A percentile compares a stretch with the other conserved stretches of the same genome.
Evolutionary conservation across 2,888 invertebrate genomes (phyloP).

Genomic region (Brachyptera putata): DNA sequence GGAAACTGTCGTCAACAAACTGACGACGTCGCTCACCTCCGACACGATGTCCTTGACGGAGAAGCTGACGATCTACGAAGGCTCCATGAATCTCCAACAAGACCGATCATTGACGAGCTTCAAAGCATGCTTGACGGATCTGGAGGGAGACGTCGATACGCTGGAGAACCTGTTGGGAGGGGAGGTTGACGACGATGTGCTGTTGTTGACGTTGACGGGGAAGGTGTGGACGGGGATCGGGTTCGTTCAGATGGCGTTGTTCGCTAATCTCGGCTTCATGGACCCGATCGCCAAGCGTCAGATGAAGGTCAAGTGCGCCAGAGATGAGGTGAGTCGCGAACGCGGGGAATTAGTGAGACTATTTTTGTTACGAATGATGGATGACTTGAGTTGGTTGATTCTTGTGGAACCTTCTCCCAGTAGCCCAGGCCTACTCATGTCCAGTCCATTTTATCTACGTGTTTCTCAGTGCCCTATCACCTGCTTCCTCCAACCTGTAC

Average conservation of each 20-base stretch:
- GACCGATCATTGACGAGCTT: not conserved
- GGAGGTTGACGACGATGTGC: not conserved
- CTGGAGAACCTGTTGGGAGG: not conserved
- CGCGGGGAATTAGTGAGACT: no score
- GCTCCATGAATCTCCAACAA: no score
- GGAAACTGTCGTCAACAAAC: not conserved
- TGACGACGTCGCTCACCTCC: not conserved
- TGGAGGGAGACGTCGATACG: not conserved
- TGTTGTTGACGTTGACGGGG: constrained; percentile 25
- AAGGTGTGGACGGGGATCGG: constrained; percentile 47
- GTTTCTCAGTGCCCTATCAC: no score
- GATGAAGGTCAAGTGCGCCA: constrained; percentile 64
- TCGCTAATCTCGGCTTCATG: constrained; percentile 62
- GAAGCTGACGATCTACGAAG: not conserved
- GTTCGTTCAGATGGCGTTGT: constrained; percentile 53
- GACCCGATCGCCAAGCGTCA: constrained; percentile 80
- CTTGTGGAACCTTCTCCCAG: no score
- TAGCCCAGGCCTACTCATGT: no score
- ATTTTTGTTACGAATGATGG: no score
- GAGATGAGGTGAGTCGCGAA: constrained; percentile 62
- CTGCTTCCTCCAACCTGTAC: no score
- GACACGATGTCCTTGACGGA: not conserved
- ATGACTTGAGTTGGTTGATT: no score
- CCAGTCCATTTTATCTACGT: no score
- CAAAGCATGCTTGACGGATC: not conserved